A percentile compares a stretch with the other conserved stretches of the same genome.
phyloP scores from a whole-genome alignment of 2,797 vertebrate species.

The Fundulus diaphanus region DNA sequence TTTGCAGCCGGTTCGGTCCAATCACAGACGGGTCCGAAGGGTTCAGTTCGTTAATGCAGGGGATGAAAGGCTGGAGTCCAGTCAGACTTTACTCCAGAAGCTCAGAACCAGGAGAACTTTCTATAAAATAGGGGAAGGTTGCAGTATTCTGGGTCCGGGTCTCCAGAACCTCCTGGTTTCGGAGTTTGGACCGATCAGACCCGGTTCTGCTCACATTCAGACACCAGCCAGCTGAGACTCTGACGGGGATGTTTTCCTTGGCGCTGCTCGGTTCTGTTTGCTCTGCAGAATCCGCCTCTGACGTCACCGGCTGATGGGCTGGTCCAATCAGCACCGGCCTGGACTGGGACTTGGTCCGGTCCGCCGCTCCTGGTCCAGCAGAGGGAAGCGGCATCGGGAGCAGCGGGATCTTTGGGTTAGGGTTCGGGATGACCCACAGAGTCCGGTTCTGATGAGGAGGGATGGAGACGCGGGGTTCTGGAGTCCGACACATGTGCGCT shows the following conservation, averaged over 20 bases:
- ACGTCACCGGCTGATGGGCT: constrained; percentile 37
- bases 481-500: constrained; percentile 75
- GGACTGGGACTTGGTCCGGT: constrained; percentile 16
- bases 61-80: no score
- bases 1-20: no score
- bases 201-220: background rate
- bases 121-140: no score
- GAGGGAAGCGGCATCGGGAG: background rate
- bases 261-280: background rate
- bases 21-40: no score
- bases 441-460: constrained; percentile 64
- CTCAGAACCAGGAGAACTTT: no score
- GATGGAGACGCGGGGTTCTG: constrained; percentile 83
- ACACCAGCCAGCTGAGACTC: background rate
- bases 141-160: background rate
- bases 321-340: constrained; percentile 60
- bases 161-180: no score
- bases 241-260: background rate
- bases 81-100: no score
- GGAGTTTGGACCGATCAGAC: background rate
- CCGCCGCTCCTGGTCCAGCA: background rate
- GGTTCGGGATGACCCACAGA: constrained; percentile 30
- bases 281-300: constrained; percentile 17
- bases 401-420: background rate
- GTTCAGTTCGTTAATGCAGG: no score